Percentiles rank a stretch among this genome's conserved stretches.
phyloP scores from a whole-genome alignment of 2,797 vertebrate species.

The Urocyon cinereoargenteus region DNA sequence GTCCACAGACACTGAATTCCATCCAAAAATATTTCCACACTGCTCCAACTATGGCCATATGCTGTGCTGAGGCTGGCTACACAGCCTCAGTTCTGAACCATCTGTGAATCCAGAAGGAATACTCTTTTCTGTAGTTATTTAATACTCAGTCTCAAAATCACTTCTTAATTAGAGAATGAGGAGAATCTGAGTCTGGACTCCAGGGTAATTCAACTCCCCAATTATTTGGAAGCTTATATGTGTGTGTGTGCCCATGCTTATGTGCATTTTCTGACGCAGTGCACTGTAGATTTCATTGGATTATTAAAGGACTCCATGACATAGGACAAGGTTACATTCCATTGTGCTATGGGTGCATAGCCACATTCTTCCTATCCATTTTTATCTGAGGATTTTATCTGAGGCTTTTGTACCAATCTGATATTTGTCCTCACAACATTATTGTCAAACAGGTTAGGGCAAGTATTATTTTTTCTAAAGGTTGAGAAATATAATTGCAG shows the following conservation, averaged over 20 bases:
- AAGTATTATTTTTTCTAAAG: constrained; percentile 34
- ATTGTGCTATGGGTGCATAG: background rate
- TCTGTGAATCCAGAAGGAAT: background rate
- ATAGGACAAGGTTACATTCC: constrained; percentile 30
- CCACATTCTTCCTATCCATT: constrained; percentile 33
- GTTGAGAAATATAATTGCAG: constrained; percentile 18
- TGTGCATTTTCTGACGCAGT: background rate
- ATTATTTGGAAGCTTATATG: background rate
- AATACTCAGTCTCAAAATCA: background rate
- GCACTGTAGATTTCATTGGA: background rate
- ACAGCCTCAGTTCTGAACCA: background rate
- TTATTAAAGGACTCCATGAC: background rate
- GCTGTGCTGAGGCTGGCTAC: no score
- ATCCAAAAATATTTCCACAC: background rate
- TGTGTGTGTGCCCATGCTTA: no score
- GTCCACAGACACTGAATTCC: background rate
- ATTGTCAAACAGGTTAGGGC: constrained; percentile 55
- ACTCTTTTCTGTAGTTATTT: background rate
- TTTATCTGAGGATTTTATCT: constrained; percentile 65
- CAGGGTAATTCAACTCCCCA: background rate
- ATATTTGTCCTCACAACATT: constrained; percentile 38
- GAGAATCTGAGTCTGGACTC: background rate
- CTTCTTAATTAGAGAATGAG: background rate
- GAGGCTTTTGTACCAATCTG: constrained; percentile 50
- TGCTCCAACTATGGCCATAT: rapidly evolving